phyloP scores from a whole-genome alignment of 1,140 invertebrate species.

The Rhopalosiphum padi region DNA sequence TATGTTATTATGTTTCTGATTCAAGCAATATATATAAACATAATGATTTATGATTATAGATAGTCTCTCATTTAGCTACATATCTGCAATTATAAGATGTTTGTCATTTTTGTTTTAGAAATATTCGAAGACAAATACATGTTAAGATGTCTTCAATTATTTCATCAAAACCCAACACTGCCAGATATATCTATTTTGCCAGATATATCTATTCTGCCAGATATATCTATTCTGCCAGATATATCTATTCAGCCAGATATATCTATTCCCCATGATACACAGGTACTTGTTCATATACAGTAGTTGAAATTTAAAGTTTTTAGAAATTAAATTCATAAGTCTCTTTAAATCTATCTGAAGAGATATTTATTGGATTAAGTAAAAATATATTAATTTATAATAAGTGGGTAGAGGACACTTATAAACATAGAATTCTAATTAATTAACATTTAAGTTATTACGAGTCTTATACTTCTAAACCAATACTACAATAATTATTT shows the following conservation, averaged over 20 bases:
- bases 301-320: background rate
- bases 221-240: no score
- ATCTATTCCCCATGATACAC: background rate
- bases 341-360: background rate
- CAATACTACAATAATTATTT: no score
- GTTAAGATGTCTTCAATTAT: background rate
- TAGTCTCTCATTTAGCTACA: background rate
- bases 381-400: background rate
- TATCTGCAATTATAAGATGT: background rate
- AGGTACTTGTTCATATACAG: background rate
- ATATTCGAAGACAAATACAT: background rate
- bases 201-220: no score
- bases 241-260: no score
- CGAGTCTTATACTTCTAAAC: no score
- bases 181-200: background rate
- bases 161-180: background rate
- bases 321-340: background rate
- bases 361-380: background rate
- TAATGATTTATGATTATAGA: background rate
- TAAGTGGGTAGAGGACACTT: background rate
- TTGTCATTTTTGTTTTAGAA: background rate
- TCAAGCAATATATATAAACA: background rate
- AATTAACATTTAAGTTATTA: no score
- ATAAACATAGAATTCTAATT: no score
- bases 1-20: no score